These are phyloP conservation scores for Solenopsis invicta DNA, from an alignment of 1,140 invertebrate genomes.

Conservation along the genomic window DNA sequence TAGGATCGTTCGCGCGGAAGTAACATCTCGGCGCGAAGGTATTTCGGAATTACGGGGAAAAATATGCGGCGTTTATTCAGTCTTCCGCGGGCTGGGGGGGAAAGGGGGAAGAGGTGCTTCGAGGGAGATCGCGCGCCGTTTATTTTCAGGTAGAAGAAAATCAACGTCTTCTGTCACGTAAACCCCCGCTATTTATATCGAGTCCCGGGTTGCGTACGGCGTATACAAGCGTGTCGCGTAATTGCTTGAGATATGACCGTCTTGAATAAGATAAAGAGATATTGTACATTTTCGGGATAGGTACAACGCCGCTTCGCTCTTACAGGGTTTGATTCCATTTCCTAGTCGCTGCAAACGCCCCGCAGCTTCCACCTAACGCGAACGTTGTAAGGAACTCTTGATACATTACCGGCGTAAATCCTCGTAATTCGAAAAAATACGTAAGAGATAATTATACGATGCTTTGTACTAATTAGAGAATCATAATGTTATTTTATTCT, in stretches of 20 bases:
- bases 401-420: background rate
- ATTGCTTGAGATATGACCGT: constrained; percentile 52
- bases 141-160: constrained; percentile 55
- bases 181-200: constrained; percentile 45
- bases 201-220: constrained; percentile 8
- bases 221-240: constrained; percentile 47
- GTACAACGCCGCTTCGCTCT: background rate
- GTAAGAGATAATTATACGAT: background rate
- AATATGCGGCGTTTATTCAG: constrained; percentile 52
- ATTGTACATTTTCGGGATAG: background rate
- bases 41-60: constrained; percentile 48
- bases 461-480: background rate
- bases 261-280: constrained; percentile 48
- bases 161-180: constrained; percentile 55
- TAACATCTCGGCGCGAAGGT: constrained; percentile 31
- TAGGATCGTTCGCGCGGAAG: constrained; percentile 42
- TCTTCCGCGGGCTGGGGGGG: background rate
- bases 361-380: background rate
- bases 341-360: background rate
- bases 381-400: background rate
- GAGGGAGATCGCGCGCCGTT: background rate
- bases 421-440: background rate
- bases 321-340: constrained; percentile 16
- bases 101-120: background rate
- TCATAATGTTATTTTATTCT: background rate